A percentile compares a stretch with the other conserved stretches of the same genome.
Conservation (phyloP, 2,888 invertebrate genomes). For the Leptogaster cylindrica region DNA sequence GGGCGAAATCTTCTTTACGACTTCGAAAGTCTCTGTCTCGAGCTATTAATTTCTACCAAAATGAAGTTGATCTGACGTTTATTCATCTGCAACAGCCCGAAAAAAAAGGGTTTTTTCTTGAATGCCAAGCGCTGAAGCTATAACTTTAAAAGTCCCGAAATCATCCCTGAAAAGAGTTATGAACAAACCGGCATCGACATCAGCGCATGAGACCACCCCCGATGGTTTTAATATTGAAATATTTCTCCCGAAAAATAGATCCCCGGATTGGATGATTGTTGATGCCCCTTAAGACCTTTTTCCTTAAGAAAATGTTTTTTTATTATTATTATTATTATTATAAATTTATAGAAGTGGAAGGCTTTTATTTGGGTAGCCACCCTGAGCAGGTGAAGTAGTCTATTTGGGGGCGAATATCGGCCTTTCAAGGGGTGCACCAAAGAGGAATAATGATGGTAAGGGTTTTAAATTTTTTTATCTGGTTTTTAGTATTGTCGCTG, state of each 20-base stretch:
- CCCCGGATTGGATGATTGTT: conserved; percentile 24
- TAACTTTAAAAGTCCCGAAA: conserved; percentile 33
- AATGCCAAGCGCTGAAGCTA: neutral
- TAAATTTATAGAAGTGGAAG: conserved; percentile 21
- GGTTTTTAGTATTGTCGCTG: neutral
- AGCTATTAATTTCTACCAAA: conserved; percentile 30
- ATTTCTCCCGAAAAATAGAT: conserved; percentile 4
- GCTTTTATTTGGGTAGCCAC: conserved; percentile 28
- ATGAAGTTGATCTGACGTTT: conserved; percentile 20
- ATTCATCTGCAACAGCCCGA: conserved; percentile 11
- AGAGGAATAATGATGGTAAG: conserved; percentile 34
- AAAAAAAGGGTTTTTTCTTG: neutral
- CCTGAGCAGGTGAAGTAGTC: conserved; percentile 27
- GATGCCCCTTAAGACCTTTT: conserved; percentile 29
- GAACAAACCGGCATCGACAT: neutral
- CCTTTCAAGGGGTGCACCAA: conserved; percentile 17
- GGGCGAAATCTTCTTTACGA: neutral
- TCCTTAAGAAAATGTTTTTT: too few species aligned
- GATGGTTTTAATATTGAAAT: conserved; percentile 20
- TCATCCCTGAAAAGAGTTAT: conserved; percentile 15
- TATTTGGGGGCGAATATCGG: neutral
- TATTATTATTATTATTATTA: conserved; percentile 16
- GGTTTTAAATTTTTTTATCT: neutral
- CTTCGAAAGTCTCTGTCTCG: conserved; percentile 3
- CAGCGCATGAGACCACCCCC: neutral